phyloP scores from a whole-genome alignment of 2,113 vertebrate genomes.

The Neoarius graeffei region DNA sequence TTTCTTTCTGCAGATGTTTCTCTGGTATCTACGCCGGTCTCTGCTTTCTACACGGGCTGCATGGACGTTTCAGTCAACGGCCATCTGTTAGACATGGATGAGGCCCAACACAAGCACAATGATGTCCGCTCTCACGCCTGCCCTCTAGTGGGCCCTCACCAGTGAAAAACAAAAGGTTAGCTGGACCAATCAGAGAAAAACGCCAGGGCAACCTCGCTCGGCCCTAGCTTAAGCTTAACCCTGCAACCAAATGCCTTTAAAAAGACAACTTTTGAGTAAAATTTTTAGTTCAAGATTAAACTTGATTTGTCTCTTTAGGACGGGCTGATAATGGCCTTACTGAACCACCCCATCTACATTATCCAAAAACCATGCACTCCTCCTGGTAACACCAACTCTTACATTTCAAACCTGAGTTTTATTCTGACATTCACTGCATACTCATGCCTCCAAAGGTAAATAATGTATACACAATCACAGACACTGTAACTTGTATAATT shows the following conservation, averaged over 20 bases:
- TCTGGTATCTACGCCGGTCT: constrained; percentile 85
- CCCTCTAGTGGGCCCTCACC: constrained; percentile 74
- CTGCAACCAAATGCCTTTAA: constrained; percentile 48
- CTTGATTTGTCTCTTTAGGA: constrained; percentile 38
- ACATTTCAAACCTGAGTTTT: constrained; percentile 14
- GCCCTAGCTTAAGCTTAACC: constrained; percentile 38
- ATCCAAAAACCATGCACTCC: constrained; percentile 31
- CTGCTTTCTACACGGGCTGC: constrained; percentile 87
- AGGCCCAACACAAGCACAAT: constrained; percentile 85
- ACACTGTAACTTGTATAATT: constrained; percentile 43
- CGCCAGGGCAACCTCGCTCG: constrained; percentile 5
- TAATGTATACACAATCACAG: constrained; percentile 45
- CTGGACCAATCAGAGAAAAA: constrained; percentile 1
- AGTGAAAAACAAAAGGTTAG: constrained; percentile 47
- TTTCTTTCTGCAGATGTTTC: constrained; percentile 78
- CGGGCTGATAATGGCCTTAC: neutral
- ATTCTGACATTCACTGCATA: constrained; percentile 23
- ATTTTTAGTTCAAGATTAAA: constrained; percentile 40
- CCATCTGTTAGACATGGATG: constrained; percentile 82
- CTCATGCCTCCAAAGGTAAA: constrained; percentile 37
- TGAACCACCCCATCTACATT: constrained; percentile 17
- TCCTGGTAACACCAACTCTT: constrained; percentile 23
- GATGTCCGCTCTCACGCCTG: constrained; percentile 95
- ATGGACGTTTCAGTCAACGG: constrained; percentile 83
- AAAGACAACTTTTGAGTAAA: constrained; percentile 19